These are phyloP conservation scores for Octodonta nipae DNA, from an alignment of 2,888 invertebrate genomes.

Conservation along the genomic window DNA sequence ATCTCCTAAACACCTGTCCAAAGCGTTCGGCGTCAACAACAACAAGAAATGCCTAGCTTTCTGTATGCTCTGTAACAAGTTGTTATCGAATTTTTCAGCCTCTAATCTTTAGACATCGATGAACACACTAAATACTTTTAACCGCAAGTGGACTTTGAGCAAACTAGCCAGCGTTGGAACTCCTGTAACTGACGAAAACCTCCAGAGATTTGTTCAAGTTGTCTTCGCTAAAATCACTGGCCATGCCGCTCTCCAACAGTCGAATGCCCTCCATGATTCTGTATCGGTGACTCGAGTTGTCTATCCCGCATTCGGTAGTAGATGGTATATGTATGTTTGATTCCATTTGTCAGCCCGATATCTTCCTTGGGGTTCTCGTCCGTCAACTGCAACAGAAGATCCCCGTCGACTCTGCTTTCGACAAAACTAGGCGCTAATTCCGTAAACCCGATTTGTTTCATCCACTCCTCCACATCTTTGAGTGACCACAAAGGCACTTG, in stretches of 20 bases:
- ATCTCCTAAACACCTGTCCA: slow-evolving; percentile 88
- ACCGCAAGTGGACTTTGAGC: slow-evolving; percentile 90
- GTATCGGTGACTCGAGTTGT: slow-evolving; percentile 86
- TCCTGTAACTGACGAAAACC: slow-evolving; percentile 93
- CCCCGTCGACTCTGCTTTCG: slow-evolving; percentile 91
- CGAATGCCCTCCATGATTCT: slow-evolving; percentile 80
- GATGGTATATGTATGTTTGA: slow-evolving; percentile 87
- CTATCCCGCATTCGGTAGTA: slow-evolving; percentile 80
- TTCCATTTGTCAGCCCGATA: slow-evolving; percentile 85
- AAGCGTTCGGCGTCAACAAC: slow-evolving; percentile 85
- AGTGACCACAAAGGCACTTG: slow-evolving; percentile 96
- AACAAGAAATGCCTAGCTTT: slow-evolving; percentile 94
- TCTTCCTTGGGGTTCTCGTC: slow-evolving; percentile 87
- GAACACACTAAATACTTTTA: slow-evolving; percentile 91
- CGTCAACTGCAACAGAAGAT: slow-evolving; percentile 78
- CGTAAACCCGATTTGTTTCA: slow-evolving; percentile 90
- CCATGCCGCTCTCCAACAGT: slow-evolving; percentile 51
- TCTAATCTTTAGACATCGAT: slow-evolving; percentile 95
- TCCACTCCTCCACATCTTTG: slow-evolving; percentile 95
- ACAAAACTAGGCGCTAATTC: slow-evolving; percentile 73
- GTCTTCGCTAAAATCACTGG: slow-evolving; percentile 54
- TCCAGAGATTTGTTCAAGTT: slow-evolving; percentile 81
- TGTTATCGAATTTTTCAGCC: slow-evolving; percentile 98
- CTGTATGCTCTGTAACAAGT: slow-evolving; percentile 87
- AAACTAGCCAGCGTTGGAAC: slow-evolving; percentile 87